Percentiles rank a stretch among this genome's conserved stretches.
Evolutionary conservation across 2,888 invertebrate genomes (phyloP).

Genomic region (Dynastes grantii): DNA sequence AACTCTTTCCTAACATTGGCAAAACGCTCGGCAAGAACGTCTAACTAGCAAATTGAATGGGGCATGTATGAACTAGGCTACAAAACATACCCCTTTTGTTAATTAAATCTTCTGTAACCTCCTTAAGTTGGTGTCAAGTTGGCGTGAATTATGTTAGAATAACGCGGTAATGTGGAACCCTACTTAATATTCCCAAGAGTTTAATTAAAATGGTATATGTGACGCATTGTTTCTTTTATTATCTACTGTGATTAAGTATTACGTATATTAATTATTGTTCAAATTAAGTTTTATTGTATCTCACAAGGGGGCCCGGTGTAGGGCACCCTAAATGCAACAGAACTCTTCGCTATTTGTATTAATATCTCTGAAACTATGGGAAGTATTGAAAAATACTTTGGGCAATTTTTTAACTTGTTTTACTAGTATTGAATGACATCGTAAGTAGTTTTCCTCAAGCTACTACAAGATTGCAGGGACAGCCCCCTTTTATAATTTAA

Average conservation of each 20-base stretch:
- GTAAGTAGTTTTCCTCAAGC: too few relatives aligned
- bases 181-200: conserved; percentile 22
- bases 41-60: neutral
- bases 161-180: conserved; percentile 16
- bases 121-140: conserved; percentile 12
- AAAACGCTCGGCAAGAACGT: neutral
- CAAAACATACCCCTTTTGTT: conserved; percentile 15
- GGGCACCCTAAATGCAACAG: too few relatives aligned
- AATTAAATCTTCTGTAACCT: conserved; percentile 35
- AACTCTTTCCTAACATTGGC: neutral
- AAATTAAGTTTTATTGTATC: neutral
- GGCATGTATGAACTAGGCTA: neutral
- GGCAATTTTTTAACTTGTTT: too few relatives aligned
- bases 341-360: too few relatives aligned
- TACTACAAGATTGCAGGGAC: too few relatives aligned
- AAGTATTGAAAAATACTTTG: too few relatives aligned
- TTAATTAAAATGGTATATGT: conserved; percentile 31
- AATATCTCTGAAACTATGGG: too few relatives aligned
- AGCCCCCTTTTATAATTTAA: too few relatives aligned
- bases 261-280: neutral
- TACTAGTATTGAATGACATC: too few relatives aligned
- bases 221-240: neutral
- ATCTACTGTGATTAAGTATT: neutral
- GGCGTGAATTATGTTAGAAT: conserved; percentile 17
- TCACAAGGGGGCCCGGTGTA: too few relatives aligned